Evolutionary conservation across 2,888 invertebrate genomes (phyloP), one percentile per base, ranked within the genome.

Genomic region (Hemaris fuciformis): DNA sequence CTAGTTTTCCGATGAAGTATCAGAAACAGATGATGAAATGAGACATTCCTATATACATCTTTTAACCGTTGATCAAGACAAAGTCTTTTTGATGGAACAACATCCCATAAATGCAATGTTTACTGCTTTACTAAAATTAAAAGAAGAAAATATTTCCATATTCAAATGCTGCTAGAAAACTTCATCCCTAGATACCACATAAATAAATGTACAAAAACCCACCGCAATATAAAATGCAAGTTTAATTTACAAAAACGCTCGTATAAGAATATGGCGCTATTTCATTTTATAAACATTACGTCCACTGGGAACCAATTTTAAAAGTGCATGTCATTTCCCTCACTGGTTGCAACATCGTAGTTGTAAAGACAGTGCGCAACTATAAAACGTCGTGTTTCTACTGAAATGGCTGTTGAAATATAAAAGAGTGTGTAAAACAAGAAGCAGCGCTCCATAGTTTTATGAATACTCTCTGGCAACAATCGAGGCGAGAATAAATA

Each of bases 401-500:
- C 75, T 76, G 73, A 76, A 85, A 84, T 80, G 77, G 76, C 75
- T 75, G 81, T 81, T 86, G 80, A 83, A 87, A 85, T 85, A 85
- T 86, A 86, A 85, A 88, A 85, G 76, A 84, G 80, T 77, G 79
- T 85, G 85, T 89, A 87, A 87, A 88, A 87, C 85, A 85, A 83
- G 82, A 85, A 82, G 82, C 72, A 81, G 76, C 75, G 77, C 77
- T 76, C 77, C 80, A 87, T 85, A 86, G 87, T 87, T 88, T 89
- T 88, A 89, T 87, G 87, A 87, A 85, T 83, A 80, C 76, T 75
- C 80, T 79, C 86, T 89, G 88, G 84, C 89, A 89, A 83, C 87
- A 87, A 87, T 89, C 84, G 87, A 79, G 84, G 84, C 83, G 82
- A 77, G 81, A 79, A 84, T 85, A 85, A 87, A 88, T 84, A 85